Evolutionary conservation across 2,888 invertebrate genomes (phyloP).

Genomic region (Lasioglossum malachurum): DNA sequence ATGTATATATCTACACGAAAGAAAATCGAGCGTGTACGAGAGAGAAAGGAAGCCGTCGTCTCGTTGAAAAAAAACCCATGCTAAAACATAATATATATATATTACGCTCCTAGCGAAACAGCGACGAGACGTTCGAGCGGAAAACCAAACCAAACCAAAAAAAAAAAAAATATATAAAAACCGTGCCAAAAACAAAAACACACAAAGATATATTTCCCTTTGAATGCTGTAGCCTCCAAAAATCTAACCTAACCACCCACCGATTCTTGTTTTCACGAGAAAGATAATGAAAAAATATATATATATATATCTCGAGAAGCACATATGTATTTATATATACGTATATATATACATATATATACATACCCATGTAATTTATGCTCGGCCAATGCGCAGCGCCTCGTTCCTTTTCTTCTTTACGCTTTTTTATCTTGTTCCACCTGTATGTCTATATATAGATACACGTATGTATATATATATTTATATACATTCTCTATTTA

Average conservation of each 20-base stretch:
- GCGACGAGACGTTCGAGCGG: constrained; percentile 61
- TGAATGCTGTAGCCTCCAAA: constrained; percentile 80
- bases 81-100: constrained; percentile 29
- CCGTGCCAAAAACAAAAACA: constrained; percentile 60
- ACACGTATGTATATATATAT: not conserved
- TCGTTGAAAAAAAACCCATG: constrained; percentile 58
- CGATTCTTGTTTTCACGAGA: constrained; percentile 47
- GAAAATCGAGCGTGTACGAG: constrained; percentile 57
- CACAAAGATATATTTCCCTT: constrained; percentile 64
- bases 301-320: constrained; percentile 11
- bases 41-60: constrained; percentile 65
- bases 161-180: constrained; percentile 26
- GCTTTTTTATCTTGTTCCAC: constrained; percentile 33
- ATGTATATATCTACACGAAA: constrained; percentile 34
- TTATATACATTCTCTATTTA: constrained; percentile 21
- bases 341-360: constrained; percentile 56
- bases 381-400: constrained; percentile 83
- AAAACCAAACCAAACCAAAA: not conserved
- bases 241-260: constrained; percentile 76
- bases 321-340: constrained; percentile 47
- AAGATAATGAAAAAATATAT: constrained; percentile 24
- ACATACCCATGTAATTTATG: constrained; percentile 68
- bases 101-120: constrained; percentile 53
- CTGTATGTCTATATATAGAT: not conserved
- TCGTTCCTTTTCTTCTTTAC: constrained; percentile 62